Conservation (phyloP, 2,888 invertebrate species). For the Amaurobius ferox region DNA sequence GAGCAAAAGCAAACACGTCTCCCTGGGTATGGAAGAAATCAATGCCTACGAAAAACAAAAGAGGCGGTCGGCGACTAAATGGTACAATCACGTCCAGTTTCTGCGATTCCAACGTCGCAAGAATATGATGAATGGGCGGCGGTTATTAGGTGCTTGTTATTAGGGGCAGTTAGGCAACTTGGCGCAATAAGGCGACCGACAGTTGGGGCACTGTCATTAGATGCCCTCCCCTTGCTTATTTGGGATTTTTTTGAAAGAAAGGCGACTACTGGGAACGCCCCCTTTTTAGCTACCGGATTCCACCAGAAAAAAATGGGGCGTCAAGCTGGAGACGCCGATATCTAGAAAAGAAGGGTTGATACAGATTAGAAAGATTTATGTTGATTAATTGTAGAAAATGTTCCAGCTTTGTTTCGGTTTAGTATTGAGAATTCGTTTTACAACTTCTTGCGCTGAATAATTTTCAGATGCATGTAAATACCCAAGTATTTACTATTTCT, state of each 20-base stretch:
- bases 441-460: too few species aligned
- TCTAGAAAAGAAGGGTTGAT: neutral
- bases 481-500: too few species aligned
- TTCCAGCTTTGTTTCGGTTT: too few species aligned
- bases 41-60: neutral
- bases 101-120: constrained; percentile 32
- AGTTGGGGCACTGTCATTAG: constrained; percentile 4
- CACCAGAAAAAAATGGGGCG: neutral
- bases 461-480: too few species aligned
- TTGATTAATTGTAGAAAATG: neutral
- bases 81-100: constrained; percentile 36
- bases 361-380: neutral
- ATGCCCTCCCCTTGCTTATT: constrained; percentile 9
- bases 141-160: constrained; percentile 59
- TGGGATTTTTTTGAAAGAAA: neutral
- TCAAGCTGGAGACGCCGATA: neutral
- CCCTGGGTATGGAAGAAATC: neutral
- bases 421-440: too few species aligned
- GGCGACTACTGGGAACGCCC: constrained; percentile 3
- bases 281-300: constrained; percentile 15
- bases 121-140: constrained; percentile 37
- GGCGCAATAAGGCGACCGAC: neutral
- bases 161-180: constrained; percentile 44
- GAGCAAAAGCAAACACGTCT: neutral
- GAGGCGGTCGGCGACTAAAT: constrained; percentile 1